Conservation (phyloP, 2,888 invertebrate species). For the Orgyia antiqua region DNA sequence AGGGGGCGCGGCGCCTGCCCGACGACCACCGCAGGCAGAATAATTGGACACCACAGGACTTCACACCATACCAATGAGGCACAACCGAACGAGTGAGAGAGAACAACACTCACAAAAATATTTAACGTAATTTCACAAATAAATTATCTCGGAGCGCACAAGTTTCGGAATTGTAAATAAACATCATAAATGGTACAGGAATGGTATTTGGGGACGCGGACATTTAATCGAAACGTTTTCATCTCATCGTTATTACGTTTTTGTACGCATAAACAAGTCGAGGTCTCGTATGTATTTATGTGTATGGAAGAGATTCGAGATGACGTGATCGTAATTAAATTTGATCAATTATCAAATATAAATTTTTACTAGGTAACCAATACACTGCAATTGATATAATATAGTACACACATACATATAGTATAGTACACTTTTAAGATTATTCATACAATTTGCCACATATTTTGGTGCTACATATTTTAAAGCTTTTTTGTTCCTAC, state of each 20-base stretch:
- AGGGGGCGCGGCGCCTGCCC: constrained; percentile 67
- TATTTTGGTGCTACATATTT: too few species aligned
- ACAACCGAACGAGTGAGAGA: constrained; percentile 30
- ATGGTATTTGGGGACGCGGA: constrained; percentile 45
- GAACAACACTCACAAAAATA: constrained; percentile 27
- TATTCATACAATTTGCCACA: too few species aligned
- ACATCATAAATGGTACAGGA: constrained; percentile 51
- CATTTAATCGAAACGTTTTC: constrained; percentile 42
- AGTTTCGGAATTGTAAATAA: constrained; percentile 43
- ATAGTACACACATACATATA: too few species aligned
- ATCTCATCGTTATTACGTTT: constrained; percentile 29
- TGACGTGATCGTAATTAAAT: constrained; percentile 12
- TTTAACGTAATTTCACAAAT: constrained; percentile 37
- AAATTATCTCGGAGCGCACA: constrained; percentile 44
- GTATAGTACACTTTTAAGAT: too few species aligned
- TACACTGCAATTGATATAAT: too few species aligned
- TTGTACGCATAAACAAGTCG: constrained; percentile 21
- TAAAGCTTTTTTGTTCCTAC: too few species aligned
- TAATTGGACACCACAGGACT: constrained; percentile 76
- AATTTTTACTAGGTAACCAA: too few species aligned
- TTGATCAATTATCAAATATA: constrained; percentile 10
- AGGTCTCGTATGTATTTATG: constrained; percentile 12
- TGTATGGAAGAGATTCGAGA: constrained; percentile 7
- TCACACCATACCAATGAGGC: constrained; percentile 61
- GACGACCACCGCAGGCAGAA: constrained; percentile 68